These are phyloP conservation scores for Idaea dimidiata DNA, from an alignment of 2,888 invertebrate species.

Conservation along the genomic window DNA sequence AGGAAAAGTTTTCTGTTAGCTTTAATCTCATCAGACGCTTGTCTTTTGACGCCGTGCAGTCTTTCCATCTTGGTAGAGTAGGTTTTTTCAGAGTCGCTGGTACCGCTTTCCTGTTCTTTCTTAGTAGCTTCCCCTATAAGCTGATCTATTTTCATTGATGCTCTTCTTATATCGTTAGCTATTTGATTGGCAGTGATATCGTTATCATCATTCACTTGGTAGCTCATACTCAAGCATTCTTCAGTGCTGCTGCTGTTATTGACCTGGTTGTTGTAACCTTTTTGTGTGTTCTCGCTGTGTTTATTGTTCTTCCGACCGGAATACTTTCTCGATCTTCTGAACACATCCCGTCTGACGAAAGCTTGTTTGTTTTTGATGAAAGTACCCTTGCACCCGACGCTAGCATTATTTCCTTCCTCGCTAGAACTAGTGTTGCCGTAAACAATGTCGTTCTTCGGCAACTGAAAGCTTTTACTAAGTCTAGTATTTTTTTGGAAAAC, in stretches of 20 bases:
- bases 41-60: constrained; percentile 79
- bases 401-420: constrained; percentile 72
- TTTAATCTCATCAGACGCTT: constrained; percentile 72
- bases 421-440: constrained; percentile 76
- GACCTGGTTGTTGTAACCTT: constrained; percentile 56
- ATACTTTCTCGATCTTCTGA: constrained; percentile 74
- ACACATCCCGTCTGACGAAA: constrained; percentile 73
- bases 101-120: constrained; percentile 53
- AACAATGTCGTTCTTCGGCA: constrained; percentile 69
- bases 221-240: constrained; percentile 72
- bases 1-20: constrained; percentile 70
- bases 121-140: constrained; percentile 70
- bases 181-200: constrained; percentile 79
- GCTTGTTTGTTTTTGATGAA: constrained; percentile 82
- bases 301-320: constrained; percentile 72
- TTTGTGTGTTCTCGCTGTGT: constrained; percentile 57
- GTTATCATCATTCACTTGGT: constrained; percentile 78
- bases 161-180: constrained; percentile 78
- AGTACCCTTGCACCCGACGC: constrained; percentile 69
- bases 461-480: constrained; percentile 75
- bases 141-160: constrained; percentile 80
- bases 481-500: constrained; percentile 78
- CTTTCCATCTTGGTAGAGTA: constrained; percentile 80
- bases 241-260: constrained; percentile 73
- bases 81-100: constrained; percentile 69